Evolutionary conservation across 1,140 invertebrate genomes (phyloP), one percentile per base, ranked within the genome.

Genomic region (Solenopsis invicta): DNA sequence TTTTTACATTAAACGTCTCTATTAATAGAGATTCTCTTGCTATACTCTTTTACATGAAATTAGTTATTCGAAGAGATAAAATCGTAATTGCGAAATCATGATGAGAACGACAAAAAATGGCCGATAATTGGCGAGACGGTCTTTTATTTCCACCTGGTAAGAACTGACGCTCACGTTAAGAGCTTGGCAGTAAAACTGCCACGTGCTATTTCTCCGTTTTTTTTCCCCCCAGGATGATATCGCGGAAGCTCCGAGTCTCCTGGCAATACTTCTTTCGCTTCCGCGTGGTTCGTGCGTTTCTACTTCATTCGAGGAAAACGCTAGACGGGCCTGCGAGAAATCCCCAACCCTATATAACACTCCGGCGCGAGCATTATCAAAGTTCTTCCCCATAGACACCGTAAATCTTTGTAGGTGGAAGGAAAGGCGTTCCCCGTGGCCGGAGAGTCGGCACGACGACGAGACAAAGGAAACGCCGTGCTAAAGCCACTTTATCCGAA

Each of bases 341-440:
- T 80, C 34, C 18, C 74, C 21, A 50, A 37, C 6, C 62, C 24
- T 71, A 24, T 71, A 24, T 54, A 48, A 86, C 78, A 62, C 84
- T 80, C 61, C 41, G 61, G 29, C 56, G 37, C 78, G 24, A 67
- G 77, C 62, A 89, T 87, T 81, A 91, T 89, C 85, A 81, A 91
- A 91, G 41, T 90, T 91, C 88, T 62, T 87, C 85, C 89, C 90
- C 71, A 34, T 82, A 78, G 85, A 88, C 77, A 77, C 52, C 80
- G 82, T 91, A 91, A 91, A 91, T 91, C 90, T 91, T 78, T 2
- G 37, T 18, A 61, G 84, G 29, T 72, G 45, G 80, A 66, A 64
- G 34, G 48, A 41, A 69, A 59, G 72, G 75, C 66, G 74, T 72
- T 56, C 10, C 54, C 85, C 71, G 12, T 48, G n/a, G 80, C 13